Percentiles rank a stretch among this genome's conserved stretches.
phyloP scores from a whole-genome alignment of 2,888 invertebrate species.

The Stegophylla sp. region DNA sequence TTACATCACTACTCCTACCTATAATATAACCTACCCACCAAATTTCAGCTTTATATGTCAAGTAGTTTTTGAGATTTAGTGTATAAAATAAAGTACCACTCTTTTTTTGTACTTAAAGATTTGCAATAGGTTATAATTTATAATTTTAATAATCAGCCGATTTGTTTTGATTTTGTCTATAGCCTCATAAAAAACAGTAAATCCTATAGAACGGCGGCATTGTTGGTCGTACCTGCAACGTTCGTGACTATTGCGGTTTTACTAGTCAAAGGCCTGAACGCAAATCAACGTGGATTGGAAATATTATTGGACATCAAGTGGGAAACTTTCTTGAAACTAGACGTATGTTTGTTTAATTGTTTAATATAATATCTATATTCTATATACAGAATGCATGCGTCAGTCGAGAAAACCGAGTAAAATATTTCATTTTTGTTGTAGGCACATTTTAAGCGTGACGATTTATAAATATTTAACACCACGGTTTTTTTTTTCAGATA shows the following conservation, averaged over 20 bases:
- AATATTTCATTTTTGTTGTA: background rate
- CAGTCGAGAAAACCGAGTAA: background rate
- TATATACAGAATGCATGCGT: background rate
- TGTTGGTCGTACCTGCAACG: constrained; percentile 65
- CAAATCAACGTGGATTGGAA: constrained; percentile 62
- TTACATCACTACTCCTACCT: too few species aligned
- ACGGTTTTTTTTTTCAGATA: constrained; percentile 65
- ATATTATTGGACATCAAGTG: constrained; percentile 63
- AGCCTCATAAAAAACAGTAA: constrained; percentile 67
- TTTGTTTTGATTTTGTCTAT: constrained; percentile 58
- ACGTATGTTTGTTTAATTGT: constrained; percentile 62
- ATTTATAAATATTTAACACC: too few species aligned
- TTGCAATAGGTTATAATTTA: too few species aligned
- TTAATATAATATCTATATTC: background rate
- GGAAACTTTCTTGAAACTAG: constrained; percentile 65
- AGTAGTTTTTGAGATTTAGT: too few species aligned
- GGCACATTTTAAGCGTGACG: background rate
- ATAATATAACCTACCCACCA: too few species aligned
- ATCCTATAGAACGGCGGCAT: constrained; percentile 67
- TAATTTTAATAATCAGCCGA: background rate
- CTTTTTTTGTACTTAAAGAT: too few species aligned
- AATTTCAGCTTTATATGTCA: too few species aligned
- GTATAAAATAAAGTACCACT: too few species aligned
- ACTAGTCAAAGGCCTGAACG: constrained; percentile 64
- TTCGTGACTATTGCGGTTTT: constrained; percentile 65